Base-by-base conservation (phyloP, 2,888 invertebrate species). In the Deilephila porcellus region DNA sequence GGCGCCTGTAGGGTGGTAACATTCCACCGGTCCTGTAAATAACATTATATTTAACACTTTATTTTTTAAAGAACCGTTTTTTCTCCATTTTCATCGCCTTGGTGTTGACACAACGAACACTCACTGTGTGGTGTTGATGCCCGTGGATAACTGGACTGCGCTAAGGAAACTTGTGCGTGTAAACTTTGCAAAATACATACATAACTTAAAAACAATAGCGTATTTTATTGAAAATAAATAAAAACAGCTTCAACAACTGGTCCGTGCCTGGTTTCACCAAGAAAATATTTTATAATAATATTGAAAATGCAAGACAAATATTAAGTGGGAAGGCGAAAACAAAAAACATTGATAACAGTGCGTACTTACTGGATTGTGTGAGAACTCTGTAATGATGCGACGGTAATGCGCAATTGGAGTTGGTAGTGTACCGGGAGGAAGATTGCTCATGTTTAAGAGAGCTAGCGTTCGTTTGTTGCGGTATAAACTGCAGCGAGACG, bases 91-190 rank as follows among this genome's bases (percentile, higher is more conserved):
- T 32, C 59, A 32, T 56, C 32, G 5, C 32, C 11, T 45, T 60
- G 34, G 52, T 0, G 19, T 70, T 63, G 71, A 71, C 74, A 72
- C 80, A 72, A 60, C 25, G 25, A 67, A 60, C 79, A 94, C 94
- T 94, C 86, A 94, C 93, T 92, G 83, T 94, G 94, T 87, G 94
- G 94, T 90, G 94, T 94, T 78, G 94, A 91, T 80, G 93, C 93
- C 90, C 93, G 90, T 86, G 93, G 93, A 91, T 94, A 94, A 88
- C 94, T 94, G 93, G 78, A 76, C 56, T 76, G 77, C 76, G 90
- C 88, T 94, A 91, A 94, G 92, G 90, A 92, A 91, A 88, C 83
- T 45, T 37, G 25, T 60, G 32, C 11, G 60, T 52, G 17, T 52
- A 53, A 32, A 14, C 53, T 45, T 14, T 14, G 45, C 14, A 45